Base-by-base conservation (phyloP, 1,140 invertebrate species). In the Cydia strobilella region DNA sequence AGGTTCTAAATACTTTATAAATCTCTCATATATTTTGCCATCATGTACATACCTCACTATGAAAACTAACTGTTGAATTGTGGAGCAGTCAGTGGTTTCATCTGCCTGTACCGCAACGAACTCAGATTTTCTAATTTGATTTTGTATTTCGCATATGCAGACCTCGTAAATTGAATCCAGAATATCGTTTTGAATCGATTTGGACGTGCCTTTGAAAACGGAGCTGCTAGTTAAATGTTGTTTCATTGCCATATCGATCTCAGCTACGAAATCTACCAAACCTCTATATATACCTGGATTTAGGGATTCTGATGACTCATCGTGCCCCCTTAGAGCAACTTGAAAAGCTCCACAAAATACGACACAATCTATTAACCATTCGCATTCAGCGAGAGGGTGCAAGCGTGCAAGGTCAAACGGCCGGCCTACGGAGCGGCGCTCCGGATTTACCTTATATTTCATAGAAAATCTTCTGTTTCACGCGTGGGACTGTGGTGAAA, bases 41-140 rank as follows among this genome's bases (percentile, higher is more conserved):
- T 77, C 72, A 63, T 82, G 48, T 77, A 82, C 39, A 79, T 88
- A 87, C 45, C 84, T 73, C 45, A 82, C 80, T 80, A 87, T 77
- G 75, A 87, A 77, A 51, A 85, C 83, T 75, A 83, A 74, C 79
- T 88, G 84, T 51, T 77, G 73, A 74, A 75, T 63, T 76, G 78
- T 77, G 20, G 82, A 84, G 77, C 83, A 75, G 76, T 87, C 86
- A 72, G 78, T 89, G 59, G 79, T 81, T 82, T 88, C 86, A 76
- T 85, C 85, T 63, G 75, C 78, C 35, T 84, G 81, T 74, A 89
- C 73, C 54, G 84, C 79, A 62, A 89, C 48, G 74, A 81, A 86
- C 15, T 74, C 27, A 7, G 59, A 15, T 25, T 74, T 39, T 74
- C 62, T 74, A 39, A 65, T 79, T 65, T 78, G 77, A 74, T 74